Evolutionary conservation across 1,140 invertebrate genomes (phyloP).

Genomic region (Vanessa atalanta): DNA sequence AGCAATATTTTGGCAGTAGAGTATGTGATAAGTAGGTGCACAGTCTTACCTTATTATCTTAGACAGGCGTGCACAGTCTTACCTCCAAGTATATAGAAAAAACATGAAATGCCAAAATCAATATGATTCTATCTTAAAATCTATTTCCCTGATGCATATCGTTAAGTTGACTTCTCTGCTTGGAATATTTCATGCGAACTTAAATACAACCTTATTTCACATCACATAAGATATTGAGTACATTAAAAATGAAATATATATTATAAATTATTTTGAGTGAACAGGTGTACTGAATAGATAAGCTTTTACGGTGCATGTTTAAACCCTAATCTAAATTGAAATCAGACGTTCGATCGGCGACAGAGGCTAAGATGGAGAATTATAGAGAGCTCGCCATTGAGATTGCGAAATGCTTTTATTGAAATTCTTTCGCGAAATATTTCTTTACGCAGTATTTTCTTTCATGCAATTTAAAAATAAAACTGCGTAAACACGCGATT

Average conservation of each 20-base stretch:
- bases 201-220: background rate
- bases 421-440: slow-evolving; percentile 14
- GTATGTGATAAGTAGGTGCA: too few species aligned
- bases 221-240: background rate
- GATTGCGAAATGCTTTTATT: slow-evolving; percentile 25
- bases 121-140: background rate
- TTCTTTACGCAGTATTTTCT: background rate
- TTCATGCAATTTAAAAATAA: background rate
- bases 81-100: background rate
- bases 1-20: too few species aligned
- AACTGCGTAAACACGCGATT: background rate
- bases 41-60: too few species aligned
- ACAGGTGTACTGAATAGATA: slow-evolving; percentile 78
- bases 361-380: slow-evolving; percentile 48
- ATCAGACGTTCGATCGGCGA: slow-evolving; percentile 77
- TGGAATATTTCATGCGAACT: background rate
- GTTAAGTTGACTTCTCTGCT: background rate
- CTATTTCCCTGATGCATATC: background rate
- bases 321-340: slow-evolving; percentile 78
- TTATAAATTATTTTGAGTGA: slow-evolving; percentile 73
- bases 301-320: slow-evolving; percentile 74
- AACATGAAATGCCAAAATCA: background rate
- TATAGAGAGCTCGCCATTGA: slow-evolving; percentile 14
- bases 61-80: too few species aligned
- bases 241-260: slow-evolving; percentile 21